Conservation (phyloP, 64 coral and sea anemone species). For the Dendronephthya gigantea region DNA sequence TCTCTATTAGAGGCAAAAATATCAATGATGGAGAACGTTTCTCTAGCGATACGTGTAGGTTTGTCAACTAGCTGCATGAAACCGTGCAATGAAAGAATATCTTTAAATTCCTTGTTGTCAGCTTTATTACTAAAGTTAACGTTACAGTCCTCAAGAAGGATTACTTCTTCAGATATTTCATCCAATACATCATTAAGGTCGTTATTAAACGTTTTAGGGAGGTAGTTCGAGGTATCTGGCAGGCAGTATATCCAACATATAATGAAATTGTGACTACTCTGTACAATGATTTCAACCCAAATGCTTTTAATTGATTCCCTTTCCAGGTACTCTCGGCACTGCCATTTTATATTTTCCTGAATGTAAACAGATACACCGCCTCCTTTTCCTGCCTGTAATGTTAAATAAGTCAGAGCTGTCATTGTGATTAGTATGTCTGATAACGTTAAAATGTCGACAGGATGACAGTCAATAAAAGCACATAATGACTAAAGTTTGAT, state of each 20-base stretch:
- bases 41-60: neutral
- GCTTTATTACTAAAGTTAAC: neutral
- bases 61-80: neutral
- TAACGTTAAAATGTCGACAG: neutral
- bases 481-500: neutral
- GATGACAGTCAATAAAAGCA: neutral
- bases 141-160: neutral
- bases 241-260: neutral
- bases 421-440: neutral
- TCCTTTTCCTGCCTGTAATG: neutral
- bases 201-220: neutral
- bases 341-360: neutral
- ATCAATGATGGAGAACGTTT: neutral
- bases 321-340: neutral
- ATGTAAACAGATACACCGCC: neutral
- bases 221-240: neutral
- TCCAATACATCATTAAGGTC: neutral
- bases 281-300: neutral
- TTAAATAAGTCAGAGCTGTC: neutral
- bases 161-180: slow-evolving; percentile 4
- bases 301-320: neutral
- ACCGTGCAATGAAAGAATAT: neutral
- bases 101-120: slow-evolving; percentile 17
- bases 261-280: neutral
- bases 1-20: neutral